These are phyloP conservation scores for Nibea albiflora DNA, from an alignment of 2,113 vertebrate genomes.

Conservation along the genomic window DNA sequence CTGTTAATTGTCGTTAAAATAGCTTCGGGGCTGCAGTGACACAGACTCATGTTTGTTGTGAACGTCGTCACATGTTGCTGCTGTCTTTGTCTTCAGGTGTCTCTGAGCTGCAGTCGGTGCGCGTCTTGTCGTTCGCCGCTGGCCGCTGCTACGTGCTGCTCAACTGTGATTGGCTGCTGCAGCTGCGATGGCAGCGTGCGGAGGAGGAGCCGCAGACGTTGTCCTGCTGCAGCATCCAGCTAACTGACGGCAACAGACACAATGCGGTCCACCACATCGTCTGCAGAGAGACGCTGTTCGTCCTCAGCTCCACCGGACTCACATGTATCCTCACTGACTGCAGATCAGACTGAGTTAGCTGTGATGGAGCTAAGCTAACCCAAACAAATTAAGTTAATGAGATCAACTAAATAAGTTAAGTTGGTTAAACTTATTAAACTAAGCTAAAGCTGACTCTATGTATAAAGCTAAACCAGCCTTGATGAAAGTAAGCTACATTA, in stretches of 20 bases:
- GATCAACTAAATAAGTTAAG: too few relatives aligned
- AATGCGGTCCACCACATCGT: conserved; percentile 77
- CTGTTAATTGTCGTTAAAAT: too few relatives aligned
- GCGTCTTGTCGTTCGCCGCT: conserved; percentile 84
- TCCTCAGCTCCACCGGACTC: conserved; percentile 83
- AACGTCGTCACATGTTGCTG: too few relatives aligned
- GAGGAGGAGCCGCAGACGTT: conserved; percentile 40
- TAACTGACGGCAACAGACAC: conserved; percentile 36
- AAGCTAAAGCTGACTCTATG: too few relatives aligned
- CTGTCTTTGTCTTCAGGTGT: conserved; percentile 78
- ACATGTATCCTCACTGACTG: conserved; percentile 91
- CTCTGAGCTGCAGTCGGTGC: conserved; percentile 78
- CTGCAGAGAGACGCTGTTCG: conserved; percentile 87
- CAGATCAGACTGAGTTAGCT: too few relatives aligned
- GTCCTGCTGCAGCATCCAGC: conserved; percentile 77
- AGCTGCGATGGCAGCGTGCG: conserved; percentile 79
- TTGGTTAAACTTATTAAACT: too few relatives aligned
- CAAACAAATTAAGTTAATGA: too few relatives aligned
- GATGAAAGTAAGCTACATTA: too few relatives aligned
- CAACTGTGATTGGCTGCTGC: conserved; percentile 83
- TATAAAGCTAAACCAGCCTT: too few relatives aligned
- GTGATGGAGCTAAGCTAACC: too few relatives aligned
- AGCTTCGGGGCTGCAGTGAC: too few relatives aligned
- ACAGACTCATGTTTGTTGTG: too few relatives aligned
- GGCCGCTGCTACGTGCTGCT: conserved; percentile 84